Conservation (phyloP, 2,797 vertebrate species). For the Tapirus indicus region DNA sequence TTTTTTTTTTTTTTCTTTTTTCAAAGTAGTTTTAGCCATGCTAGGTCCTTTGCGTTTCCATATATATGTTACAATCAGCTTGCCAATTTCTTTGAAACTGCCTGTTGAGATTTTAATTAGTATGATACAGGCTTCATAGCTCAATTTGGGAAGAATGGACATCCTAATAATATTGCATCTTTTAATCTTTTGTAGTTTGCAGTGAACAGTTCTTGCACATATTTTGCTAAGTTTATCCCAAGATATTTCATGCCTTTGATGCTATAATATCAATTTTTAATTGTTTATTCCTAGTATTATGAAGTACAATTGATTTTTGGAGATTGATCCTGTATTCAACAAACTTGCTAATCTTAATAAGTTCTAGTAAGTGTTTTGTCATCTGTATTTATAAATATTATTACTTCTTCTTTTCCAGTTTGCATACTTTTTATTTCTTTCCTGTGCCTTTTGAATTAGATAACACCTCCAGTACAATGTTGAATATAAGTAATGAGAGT, state of each 20-base stretch:
- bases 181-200: background rate
- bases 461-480: background rate
- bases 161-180: background rate
- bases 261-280: background rate
- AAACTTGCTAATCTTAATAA: background rate
- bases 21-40: background rate
- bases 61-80: background rate
- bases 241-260: background rate
- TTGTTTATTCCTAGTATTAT: background rate
- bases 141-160: background rate
- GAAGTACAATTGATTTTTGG: background rate
- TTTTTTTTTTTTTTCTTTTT: background rate
- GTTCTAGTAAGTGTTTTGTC: background rate
- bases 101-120: background rate
- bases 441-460: background rate
- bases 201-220: background rate
- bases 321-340: background rate
- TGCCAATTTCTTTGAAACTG: background rate
- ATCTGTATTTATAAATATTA: background rate
- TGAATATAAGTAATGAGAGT: background rate
- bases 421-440: background rate
- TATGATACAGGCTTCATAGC: background rate
- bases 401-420: background rate
- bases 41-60: background rate
- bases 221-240: background rate